Conservation (phyloP, 2,888 invertebrate species). For the Andrena haemorrhoa region DNA sequence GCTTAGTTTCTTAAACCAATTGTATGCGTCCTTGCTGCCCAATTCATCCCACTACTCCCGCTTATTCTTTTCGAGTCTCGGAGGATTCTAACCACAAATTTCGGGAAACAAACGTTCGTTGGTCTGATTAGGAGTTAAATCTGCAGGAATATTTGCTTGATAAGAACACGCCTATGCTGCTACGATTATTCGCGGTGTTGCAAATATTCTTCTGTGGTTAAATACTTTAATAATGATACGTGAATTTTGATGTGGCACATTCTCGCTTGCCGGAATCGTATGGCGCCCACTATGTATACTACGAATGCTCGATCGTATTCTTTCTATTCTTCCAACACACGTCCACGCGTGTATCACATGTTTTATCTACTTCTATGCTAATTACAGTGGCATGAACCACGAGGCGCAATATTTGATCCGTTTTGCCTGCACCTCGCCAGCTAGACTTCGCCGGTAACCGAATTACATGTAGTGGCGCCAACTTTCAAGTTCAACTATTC, state of each 20-base stretch:
- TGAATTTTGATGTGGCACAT: too few species aligned
- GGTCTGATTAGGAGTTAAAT: not conserved
- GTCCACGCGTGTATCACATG: not conserved
- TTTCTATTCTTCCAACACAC: too few species aligned
- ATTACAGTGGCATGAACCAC: not conserved
- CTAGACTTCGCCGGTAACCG: not conserved
- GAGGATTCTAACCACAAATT: not conserved
- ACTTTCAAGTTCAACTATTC: conserved; percentile 52
- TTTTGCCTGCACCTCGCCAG: not conserved
- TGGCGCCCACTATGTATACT: too few species aligned
- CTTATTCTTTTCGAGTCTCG: not conserved
- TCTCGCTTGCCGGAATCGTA: too few species aligned
- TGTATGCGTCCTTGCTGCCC: not conserved
- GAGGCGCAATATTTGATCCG: not conserved
- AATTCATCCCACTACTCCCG: not conserved
- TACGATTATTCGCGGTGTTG: too few species aligned
- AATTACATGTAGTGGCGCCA: conserved; percentile 21
- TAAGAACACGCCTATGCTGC: too few species aligned
- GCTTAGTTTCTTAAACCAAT: conserved; percentile 51
- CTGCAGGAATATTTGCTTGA: too few species aligned
- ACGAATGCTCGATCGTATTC: too few species aligned
- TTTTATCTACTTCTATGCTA: not conserved
- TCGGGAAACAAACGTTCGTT: not conserved
- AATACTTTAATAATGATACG: too few species aligned
- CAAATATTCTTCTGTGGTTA: too few species aligned